Evolutionary conservation across 2,113 vertebrate species (phyloP).

Genomic region (Stigmatopora nigra): DNA sequence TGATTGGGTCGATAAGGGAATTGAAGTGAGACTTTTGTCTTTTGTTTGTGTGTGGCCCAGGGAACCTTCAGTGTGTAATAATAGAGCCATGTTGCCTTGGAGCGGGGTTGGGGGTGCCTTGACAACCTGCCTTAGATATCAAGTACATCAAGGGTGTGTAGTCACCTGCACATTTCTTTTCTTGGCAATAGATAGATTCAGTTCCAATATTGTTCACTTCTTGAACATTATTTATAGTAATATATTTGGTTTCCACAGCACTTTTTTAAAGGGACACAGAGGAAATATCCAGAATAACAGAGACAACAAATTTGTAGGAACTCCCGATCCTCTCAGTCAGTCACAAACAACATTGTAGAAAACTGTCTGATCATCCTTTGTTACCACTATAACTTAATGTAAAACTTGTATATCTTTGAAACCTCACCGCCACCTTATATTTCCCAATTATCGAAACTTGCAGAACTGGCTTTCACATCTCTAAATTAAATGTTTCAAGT

Average conservation of each 20-base stretch:
- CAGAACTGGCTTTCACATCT: background rate
- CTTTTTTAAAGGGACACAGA: background rate
- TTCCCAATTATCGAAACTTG: background rate
- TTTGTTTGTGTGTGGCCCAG: constrained; percentile 17
- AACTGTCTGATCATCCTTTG: background rate
- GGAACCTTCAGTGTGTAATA: constrained; percentile 58
- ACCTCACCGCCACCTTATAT: background rate
- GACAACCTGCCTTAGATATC: constrained; percentile 59
- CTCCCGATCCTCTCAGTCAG: background rate
- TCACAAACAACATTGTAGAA: background rate
- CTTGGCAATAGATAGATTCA: constrained; percentile 22
- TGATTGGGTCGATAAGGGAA: constrained; percentile 8
- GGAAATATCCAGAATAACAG: background rate
- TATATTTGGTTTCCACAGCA: background rate
- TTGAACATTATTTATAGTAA: background rate
- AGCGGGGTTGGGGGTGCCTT: constrained; percentile 40
- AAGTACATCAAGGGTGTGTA: background rate
- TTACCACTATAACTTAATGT: background rate
- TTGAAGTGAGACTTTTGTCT: background rate
- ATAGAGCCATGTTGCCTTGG: constrained; percentile 59
- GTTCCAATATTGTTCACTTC: background rate
- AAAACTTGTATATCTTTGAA: background rate
- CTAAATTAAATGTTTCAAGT: background rate
- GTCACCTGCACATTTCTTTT: constrained; percentile 37
- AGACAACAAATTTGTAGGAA: background rate